Conservation (phyloP, 1,140 invertebrate species). For the Drusus annulatus region DNA sequence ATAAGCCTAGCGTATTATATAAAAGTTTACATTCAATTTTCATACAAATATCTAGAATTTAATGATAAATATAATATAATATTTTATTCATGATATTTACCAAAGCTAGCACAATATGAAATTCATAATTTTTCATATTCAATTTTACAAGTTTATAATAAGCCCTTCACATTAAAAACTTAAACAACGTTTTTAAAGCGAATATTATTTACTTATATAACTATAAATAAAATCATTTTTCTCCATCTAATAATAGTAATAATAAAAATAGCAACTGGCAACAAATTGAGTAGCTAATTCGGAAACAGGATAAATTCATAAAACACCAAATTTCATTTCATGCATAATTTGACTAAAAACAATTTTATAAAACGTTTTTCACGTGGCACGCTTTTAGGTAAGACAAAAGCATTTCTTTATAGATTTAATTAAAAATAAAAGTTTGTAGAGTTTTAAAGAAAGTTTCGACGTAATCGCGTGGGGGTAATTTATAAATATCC, state of each 20-base stretch:
- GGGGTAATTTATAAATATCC: too few species aligned
- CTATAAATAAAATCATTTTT: not conserved
- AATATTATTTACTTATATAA: not conserved
- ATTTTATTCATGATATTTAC: constrained; percentile 8
- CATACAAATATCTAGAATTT: constrained; percentile 42
- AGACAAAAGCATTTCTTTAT: too few species aligned
- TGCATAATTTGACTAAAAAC: not conserved
- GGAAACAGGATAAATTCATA: too few species aligned
- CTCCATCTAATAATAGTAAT: not conserved
- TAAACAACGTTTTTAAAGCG: constrained; percentile 12
- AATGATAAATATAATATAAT: constrained; percentile 28
- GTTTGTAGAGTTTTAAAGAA: too few species aligned
- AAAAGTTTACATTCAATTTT: constrained; percentile 23
- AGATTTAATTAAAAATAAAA: too few species aligned
- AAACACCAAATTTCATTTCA: too few species aligned
- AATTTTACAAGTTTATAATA: constrained; percentile 17
- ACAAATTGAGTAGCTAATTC: not conserved
- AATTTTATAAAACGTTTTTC: not conserved
- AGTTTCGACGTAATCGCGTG: too few species aligned
- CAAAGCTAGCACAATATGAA: constrained; percentile 37
- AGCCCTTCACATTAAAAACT: constrained; percentile 24
- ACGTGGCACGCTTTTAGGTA: not conserved
- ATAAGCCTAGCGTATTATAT: constrained; percentile 15
- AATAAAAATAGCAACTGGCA: not conserved
- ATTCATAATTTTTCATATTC: not conserved